A percentile compares a stretch with the other conserved stretches of the same genome.
These are phyloP conservation scores for Tragelaphus scriptus DNA, from an alignment of 2,113 vertebrate genomes.

Conservation along the genomic window DNA sequence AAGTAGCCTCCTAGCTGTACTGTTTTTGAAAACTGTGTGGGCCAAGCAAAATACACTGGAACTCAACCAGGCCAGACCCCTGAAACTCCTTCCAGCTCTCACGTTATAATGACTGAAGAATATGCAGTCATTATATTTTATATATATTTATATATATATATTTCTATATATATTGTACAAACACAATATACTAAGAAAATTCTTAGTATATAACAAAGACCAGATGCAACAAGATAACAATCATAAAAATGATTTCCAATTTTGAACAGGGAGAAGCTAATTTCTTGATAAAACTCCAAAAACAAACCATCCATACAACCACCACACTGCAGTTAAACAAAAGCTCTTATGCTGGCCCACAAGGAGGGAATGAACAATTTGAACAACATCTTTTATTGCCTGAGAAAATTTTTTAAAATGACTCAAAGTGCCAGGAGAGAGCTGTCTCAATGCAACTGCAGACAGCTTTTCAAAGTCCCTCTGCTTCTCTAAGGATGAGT, in stretches of 20 bases:
- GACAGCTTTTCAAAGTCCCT: constrained; percentile 59
- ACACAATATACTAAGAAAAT: neutral
- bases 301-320: neutral
- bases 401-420: constrained; percentile 36
- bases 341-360: neutral
- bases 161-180: neutral
- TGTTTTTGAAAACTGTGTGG: neutral
- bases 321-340: neutral
- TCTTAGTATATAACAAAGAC: neutral
- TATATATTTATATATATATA: too few species aligned
- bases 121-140: neutral
- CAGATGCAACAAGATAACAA: constrained; percentile 18
- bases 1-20: neutral
- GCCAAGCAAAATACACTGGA: neutral
- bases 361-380: constrained; percentile 35
- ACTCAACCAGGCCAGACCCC: neutral
- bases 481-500: constrained; percentile 52
- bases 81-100: neutral
- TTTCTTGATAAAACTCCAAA: constrained; percentile 27
- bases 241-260: neutral
- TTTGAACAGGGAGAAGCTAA: neutral
- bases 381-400: constrained; percentile 59
- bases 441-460: constrained; percentile 13
- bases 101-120: neutral
- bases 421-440: constrained; percentile 53